Base-by-base conservation (phyloP, 2,888 invertebrate genomes). In the Thera obeliscata region DNA sequence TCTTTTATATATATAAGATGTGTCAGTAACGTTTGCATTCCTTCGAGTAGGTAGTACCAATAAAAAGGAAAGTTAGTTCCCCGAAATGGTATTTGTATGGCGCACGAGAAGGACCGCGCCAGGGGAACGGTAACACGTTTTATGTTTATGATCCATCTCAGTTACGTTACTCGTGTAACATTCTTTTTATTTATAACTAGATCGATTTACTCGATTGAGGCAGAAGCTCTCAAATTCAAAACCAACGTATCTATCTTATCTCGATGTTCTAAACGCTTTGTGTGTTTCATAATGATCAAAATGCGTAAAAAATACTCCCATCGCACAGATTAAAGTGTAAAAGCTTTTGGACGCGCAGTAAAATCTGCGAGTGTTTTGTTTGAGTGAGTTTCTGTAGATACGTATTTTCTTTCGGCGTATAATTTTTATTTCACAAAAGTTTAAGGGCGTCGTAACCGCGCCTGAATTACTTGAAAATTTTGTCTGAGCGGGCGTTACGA, bases 81-180 rank as follows among this genome's bases (percentile, higher is more conserved):
- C 68, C 77, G 82, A 81, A 87, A 81, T 80, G 76, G 71, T 79
- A 79, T 83, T 82, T 75, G 78, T 79, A 76, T 74, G 69, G 74
- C 71, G 69, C 69, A 73, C 75, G 76, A 78, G 78, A 70, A 75
- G 74, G 77, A 69, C 76, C 77, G 78, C 77, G 78, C 78, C 78
- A 74, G 76, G 81, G 79, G 80, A 80, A 77, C 77, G 74, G 80
- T 78, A 82, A 78, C 82, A 78, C 78, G 81, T 85, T 87, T 86
- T 85, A 86, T 81, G 83, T 81, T 85, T 83, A 85, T 85, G 82
- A 82, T 80, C 80, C 81, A 80, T 81, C 79, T 75, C 74, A 74
- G 76, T 77, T 77, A 77, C 74, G 73, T 82, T 82, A 81, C 84
- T 83, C 82, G 84, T 79, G 76, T 81, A 79, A 78, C 80, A 74